Base-by-base conservation (phyloP, 2,113 vertebrate species). In the Megaceryle maxima region DNA sequence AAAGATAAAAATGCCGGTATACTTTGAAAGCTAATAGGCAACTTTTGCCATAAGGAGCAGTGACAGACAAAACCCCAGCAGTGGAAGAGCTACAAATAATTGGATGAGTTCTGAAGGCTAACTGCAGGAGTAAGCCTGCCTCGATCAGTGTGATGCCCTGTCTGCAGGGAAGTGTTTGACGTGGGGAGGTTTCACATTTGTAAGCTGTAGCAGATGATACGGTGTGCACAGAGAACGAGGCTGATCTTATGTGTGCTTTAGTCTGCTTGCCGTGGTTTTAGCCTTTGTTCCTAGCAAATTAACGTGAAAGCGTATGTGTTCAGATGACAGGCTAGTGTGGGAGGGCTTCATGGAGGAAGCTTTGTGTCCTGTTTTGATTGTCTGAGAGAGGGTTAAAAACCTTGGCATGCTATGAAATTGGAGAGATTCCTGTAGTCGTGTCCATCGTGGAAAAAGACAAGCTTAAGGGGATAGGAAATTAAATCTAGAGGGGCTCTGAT, bases 301-400 rank as follows among this genome's bases (percentile, higher is more conserved):
- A 22, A 37, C 6, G 0, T 18, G n/a, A 33, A 26, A 26, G 17
- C 3, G 0, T 28, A 6, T 51, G 5, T 2, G 9, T 43, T 64
- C 22, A 21, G 19, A 37, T 64, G 51, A 31, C 33, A 59, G 46
- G 26, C 37, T 69, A 16, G 18, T 4, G 5, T 41, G 21, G 0
- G 18, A 35, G 69, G 41, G 29, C 63, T 79, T 31, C 4, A 0
- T 16, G 31, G 11, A 14, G 28, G 35, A 56, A 50, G 19, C 15
- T 53, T 39, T 69, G 16, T 24, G 28, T 41, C 29, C 28, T 21
- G 21, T 37, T 51, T 57, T 46, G 25, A 10, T 22, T 63, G 56
- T 25, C n/a, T 75, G 70, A 83, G 63, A 18, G 50, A 28, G 9
- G 5, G 2, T 16, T 82, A 62, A 83, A 77, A 87, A 20, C 37